Evolutionary conservation across 2,113 vertebrate genomes (phyloP).

Genomic region (Columbina picui): DNA sequence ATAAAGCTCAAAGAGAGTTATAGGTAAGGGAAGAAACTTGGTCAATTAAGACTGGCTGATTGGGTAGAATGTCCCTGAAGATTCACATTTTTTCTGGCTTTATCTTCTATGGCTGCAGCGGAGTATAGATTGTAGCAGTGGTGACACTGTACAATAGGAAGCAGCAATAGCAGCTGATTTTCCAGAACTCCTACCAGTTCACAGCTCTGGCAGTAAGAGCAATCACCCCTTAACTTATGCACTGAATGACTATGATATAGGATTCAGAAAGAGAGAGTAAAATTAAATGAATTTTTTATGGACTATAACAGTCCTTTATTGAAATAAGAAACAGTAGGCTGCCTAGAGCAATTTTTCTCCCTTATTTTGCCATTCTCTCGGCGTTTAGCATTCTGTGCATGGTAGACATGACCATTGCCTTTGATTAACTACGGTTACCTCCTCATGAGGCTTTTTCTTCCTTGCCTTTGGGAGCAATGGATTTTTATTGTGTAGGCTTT

Average conservation of each 20-base stretch:
- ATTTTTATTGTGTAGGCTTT: neutral
- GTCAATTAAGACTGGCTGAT: neutral
- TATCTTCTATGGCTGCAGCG: neutral
- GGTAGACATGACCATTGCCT: constrained; percentile 1
- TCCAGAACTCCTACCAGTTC: neutral
- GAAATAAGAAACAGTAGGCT: constrained; percentile 17
- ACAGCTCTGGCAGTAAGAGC: neutral
- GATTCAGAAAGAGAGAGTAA: neutral
- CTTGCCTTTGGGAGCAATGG: constrained; percentile 3
- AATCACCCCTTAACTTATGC: neutral
- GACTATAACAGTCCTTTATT: neutral
- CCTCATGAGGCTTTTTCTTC: neutral
- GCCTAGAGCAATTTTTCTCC: neutral
- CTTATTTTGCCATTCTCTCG: neutral
- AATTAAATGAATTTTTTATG: constrained; percentile 16
- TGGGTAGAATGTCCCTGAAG: neutral
- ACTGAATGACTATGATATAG: neutral
- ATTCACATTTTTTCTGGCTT: neutral
- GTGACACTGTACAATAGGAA: neutral
- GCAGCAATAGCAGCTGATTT: constrained; percentile 13
- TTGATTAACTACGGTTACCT: constrained; percentile 11
- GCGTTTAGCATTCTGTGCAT: neutral
- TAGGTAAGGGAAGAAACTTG: neutral
- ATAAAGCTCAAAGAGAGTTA: neutral
- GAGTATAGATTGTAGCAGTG: neutral